phyloP scores from a whole-genome alignment of 2,113 vertebrate genomes.

The Danio rerio region GRCz12tu NC_133178.1:44091501-44092000 shows the following conservation, averaged over 20 bases:
- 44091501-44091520: too few relatives aligned
- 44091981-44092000: slow-evolving; percentile 38
- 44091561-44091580: too few relatives aligned
- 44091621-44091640: too few relatives aligned
- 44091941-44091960: slow-evolving; percentile 29
- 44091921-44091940: slow-evolving; percentile 38
- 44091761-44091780: background rate
- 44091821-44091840: slow-evolving; percentile 19
- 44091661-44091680: too few relatives aligned
- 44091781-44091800: background rate
- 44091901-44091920: slow-evolving; percentile 25
- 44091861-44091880: slow-evolving; percentile 34
- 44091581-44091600: too few relatives aligned
- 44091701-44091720: too few relatives aligned
- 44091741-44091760: background rate
- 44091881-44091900: slow-evolving; percentile 24
- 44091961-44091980: slow-evolving; percentile 40
- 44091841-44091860: slow-evolving; percentile 47
- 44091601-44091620: too few relatives aligned
- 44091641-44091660: too few relatives aligned
- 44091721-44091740: background rate
- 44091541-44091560: too few relatives aligned
- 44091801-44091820: slow-evolving; percentile 26
- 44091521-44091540: too few relatives aligned
- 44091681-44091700: too few relatives aligned